Evolutionary conservation across 2,888 invertebrate genomes (phyloP).

Genomic region (Tenthredo mesomela): DNA sequence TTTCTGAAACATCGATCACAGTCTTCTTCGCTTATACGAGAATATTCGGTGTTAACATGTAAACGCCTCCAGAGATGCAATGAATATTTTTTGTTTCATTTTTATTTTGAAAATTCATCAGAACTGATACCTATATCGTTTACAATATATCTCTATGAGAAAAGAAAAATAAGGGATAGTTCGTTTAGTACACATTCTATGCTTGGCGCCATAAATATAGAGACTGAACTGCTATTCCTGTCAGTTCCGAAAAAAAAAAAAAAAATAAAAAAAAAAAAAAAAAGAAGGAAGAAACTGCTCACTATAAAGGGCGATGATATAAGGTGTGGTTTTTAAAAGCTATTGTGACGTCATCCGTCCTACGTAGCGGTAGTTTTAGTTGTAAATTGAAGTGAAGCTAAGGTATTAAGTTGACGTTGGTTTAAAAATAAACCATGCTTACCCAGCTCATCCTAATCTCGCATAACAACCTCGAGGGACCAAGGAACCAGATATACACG

Average conservation of each 20-base stretch:
- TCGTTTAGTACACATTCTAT: neutral
- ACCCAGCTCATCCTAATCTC: slow-evolving; percentile 40
- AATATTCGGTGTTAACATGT: neutral
- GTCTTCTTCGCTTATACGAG: neutral
- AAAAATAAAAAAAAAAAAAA: neutral
- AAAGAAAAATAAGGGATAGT: neutral
- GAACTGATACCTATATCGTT: neutral
- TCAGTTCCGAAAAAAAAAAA: neutral
- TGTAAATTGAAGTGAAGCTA: slow-evolving; percentile 26
- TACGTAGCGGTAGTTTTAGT: neutral
- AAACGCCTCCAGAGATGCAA: neutral
- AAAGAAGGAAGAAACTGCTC: neutral
- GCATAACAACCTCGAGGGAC: slow-evolving; percentile 38
- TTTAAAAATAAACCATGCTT: slow-evolving; percentile 44
- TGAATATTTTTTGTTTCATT: neutral
- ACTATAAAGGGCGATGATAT: neutral
- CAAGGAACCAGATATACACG: slow-evolving; percentile 10
- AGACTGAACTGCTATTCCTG: slow-evolving; percentile 14
- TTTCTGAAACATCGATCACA: neutral
- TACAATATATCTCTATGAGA: neutral
- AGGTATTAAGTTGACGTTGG: slow-evolving; percentile 31
- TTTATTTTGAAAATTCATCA: neutral
- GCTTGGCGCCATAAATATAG: slow-evolving; percentile 21
- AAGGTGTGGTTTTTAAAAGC: slow-evolving; percentile 28
- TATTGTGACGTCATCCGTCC: slow-evolving; percentile 32